These are phyloP conservation scores for Myathropa florea DNA, from an alignment of 2,888 invertebrate genomes.

Conservation along the genomic window DNA sequence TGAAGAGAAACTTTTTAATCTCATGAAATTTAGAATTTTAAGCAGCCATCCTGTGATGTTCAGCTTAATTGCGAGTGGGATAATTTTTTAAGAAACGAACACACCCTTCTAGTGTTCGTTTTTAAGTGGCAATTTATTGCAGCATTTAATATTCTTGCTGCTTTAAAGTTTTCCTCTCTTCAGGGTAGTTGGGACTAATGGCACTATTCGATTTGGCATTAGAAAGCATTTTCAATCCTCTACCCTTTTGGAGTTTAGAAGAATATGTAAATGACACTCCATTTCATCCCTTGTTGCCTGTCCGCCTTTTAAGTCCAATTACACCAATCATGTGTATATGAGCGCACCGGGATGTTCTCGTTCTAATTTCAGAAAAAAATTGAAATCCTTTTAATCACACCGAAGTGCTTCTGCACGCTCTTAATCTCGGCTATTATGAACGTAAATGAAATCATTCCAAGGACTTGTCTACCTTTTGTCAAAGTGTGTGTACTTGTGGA, in stretches of 20 bases:
- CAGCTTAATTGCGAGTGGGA: slow-evolving; percentile 41
- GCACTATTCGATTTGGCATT: slow-evolving; percentile 53
- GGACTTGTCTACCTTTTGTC: slow-evolving; percentile 63
- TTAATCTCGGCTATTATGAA: slow-evolving; percentile 70
- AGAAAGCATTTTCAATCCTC: slow-evolving; percentile 44
- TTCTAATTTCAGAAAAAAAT: slow-evolving; percentile 62
- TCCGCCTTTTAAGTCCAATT: slow-evolving; percentile 64
- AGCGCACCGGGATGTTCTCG: slow-evolving; percentile 39
- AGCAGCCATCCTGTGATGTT: slow-evolving; percentile 20
- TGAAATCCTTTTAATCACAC: slow-evolving; percentile 70
- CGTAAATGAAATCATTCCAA: slow-evolving; percentile 67
- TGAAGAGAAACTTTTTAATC: slow-evolving; percentile 59
- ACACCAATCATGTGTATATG: slow-evolving; percentile 68
- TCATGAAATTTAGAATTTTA: slow-evolving; percentile 47
- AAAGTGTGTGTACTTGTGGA: slow-evolving; percentile 56
- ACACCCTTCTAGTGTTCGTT: slow-evolving; percentile 17
- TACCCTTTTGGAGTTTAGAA: not conserved
- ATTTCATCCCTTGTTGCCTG: slow-evolving; percentile 56
- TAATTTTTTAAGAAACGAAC: slow-evolving; percentile 12
- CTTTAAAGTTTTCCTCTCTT: slow-evolving; percentile 2
- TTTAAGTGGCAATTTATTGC: slow-evolving; percentile 34
- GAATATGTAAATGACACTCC: slow-evolving; percentile 62
- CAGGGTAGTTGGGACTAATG: slow-evolving; percentile 46
- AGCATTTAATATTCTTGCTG: slow-evolving; percentile 7
- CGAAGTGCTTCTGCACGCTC: slow-evolving; percentile 68